phyloP scores from a whole-genome alignment of 2,888 invertebrate species.

The Omphaloscelis lunosa region DNA sequence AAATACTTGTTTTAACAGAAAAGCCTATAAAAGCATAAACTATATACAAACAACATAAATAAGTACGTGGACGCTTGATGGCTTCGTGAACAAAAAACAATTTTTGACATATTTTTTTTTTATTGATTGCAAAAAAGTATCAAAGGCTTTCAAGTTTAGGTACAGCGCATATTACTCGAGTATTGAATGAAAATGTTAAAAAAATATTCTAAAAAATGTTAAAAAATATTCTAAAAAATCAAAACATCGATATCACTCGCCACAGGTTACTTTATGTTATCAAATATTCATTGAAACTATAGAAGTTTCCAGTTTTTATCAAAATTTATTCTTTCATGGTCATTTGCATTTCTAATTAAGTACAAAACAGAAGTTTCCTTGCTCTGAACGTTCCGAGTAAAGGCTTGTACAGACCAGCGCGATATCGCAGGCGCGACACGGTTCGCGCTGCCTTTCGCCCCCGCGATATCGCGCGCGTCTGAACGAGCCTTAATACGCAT shows the following conservation, averaged over 20 bases:
- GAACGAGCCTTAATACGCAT: neutral
- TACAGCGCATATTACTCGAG: neutral
- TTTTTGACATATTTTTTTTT: neutral
- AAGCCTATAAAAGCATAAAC: neutral
- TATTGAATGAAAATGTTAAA: neutral
- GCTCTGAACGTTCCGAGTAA: neutral
- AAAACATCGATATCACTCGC: neutral
- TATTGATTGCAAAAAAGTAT: neutral
- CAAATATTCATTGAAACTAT: slow-evolving; percentile 3
- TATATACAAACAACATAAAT: no score
- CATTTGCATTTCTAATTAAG: neutral
- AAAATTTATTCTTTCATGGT: neutral
- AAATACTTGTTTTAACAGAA: neutral
- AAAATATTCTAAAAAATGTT: neutral
- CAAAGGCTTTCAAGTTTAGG: neutral
- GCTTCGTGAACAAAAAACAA: neutral
- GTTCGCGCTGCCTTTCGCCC: no score
- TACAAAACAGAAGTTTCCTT: neutral
- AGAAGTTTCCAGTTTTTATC: neutral
- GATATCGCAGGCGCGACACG: no score
- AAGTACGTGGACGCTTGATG: neutral
- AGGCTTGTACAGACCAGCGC: no score
- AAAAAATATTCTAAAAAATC: neutral
- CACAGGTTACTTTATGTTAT: neutral
- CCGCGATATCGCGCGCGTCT: no score